Percentiles rank a stretch among this genome's conserved stretches.
Conservation (phyloP, 2,888 invertebrate species). For the Maniola hyperantus region DNA sequence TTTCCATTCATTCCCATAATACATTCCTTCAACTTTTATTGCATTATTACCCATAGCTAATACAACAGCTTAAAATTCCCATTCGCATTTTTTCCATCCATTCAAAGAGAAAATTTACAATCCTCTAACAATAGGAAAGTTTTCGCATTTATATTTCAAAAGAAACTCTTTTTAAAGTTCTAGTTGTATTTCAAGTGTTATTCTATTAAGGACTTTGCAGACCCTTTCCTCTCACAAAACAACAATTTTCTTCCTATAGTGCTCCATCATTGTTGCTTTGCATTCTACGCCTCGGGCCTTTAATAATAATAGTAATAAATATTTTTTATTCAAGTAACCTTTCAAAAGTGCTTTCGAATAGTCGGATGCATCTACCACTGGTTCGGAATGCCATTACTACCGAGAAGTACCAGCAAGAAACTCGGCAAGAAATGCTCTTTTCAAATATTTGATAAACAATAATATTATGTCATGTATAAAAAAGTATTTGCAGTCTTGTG, state of each 20-base stretch:
- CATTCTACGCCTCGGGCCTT: conserved; percentile 17
- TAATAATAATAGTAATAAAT: no score
- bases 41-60: background rate
- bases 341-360: no score
- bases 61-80: background rate
- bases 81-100: background rate
- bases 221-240: conserved; percentile 22
- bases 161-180: conserved; percentile 1
- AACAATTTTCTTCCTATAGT: conserved; percentile 24
- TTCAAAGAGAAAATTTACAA: background rate
- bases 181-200: conserved; percentile 20
- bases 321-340: no score
- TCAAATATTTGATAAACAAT: no score
- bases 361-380: no score
- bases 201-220: conserved; percentile 21
- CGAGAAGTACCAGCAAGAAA: no score
- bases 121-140: conserved; percentile 1
- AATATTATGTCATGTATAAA: no score
- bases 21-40: no score
- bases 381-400: no score
- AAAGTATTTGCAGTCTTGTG: no score
- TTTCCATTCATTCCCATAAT: no score
- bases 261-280: conserved; percentile 20
- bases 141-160: conserved; percentile 14
- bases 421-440: no score